Conservation (phyloP, 2,888 invertebrate genomes). For the Ernsta delagoae region DNA sequence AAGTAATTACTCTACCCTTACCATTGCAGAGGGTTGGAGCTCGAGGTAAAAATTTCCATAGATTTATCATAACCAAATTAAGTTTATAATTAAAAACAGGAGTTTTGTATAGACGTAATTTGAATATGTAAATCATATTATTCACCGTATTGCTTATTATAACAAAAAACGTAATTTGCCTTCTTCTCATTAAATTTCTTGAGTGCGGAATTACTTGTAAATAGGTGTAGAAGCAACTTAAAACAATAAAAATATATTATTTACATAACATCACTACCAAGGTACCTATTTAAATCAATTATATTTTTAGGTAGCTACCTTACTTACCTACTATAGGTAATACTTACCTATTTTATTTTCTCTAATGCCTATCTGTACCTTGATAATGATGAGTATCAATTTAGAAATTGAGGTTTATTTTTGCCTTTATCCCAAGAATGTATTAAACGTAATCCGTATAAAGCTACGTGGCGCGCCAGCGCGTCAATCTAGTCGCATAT, state of each 20-base stretch:
- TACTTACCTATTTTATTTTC: neutral
- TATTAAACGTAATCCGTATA: constrained; percentile 22
- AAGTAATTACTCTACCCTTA: constrained; percentile 85
- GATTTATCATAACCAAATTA: constrained; percentile 85
- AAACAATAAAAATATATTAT: neutral
- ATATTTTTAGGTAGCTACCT: too few species aligned
- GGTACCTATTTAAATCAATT: too few species aligned
- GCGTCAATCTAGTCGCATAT: constrained; percentile 19
- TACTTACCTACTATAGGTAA: too few species aligned
- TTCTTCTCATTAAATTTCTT: constrained; percentile 46
- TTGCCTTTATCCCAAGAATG: constrained; percentile 13
- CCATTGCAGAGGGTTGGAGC: constrained; percentile 79
- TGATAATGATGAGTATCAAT: constrained; percentile 4
- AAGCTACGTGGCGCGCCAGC: constrained; percentile 13
- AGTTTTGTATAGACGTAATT: constrained; percentile 83
- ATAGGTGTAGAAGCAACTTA: constrained; percentile 6
- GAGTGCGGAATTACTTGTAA: too few species aligned
- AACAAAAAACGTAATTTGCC: constrained; percentile 45
- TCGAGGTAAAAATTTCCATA: constrained; percentile 84
- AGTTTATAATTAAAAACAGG: constrained; percentile 85
- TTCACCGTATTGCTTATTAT: constrained; percentile 63
- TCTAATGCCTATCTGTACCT: too few species aligned
- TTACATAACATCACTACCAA: too few species aligned
- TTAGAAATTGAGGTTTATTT: constrained; percentile 19
- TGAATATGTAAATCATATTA: constrained; percentile 81